Conservation (phyloP, 1,140 invertebrate genomes). For the Arion vulgaris region DNA sequence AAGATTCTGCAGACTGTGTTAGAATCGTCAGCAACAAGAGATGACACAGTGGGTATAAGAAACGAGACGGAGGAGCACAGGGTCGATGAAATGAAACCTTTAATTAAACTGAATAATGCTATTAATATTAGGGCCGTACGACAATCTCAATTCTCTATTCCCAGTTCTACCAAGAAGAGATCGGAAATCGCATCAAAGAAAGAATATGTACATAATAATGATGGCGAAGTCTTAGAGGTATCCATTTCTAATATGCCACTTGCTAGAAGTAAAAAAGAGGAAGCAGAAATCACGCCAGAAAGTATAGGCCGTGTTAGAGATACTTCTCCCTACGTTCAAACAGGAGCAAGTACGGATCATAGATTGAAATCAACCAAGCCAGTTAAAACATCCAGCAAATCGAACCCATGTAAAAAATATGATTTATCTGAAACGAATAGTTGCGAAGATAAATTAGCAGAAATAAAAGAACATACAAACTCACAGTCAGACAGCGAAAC, state of each 20-base stretch:
- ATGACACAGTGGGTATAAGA: no score
- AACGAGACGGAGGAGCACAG: no score
- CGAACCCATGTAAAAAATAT: neutral
- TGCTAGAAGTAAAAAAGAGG: neutral
- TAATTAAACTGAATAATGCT: no score
- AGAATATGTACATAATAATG: neutral
- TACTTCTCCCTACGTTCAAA: neutral
- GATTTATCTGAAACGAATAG: neutral
- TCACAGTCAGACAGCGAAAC: no score
- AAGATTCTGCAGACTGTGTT: neutral
- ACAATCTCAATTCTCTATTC: neutral
- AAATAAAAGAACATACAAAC: no score
- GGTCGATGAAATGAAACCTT: no score
- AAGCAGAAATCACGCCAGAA: neutral
- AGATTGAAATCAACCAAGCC: neutral
- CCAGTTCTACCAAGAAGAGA: neutral
- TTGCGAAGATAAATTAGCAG: neutral
- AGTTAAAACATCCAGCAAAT: neutral
- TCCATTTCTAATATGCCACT: neutral
- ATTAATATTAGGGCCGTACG: no score
- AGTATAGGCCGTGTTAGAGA: neutral
- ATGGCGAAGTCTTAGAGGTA: neutral
- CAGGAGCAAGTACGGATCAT: neutral
- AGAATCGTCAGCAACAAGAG: no score
- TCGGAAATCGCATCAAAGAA: neutral